These are phyloP conservation scores for Chiloscyllium plagiosum DNA, from an alignment of 2,113 vertebrate species.

Conservation along the genomic window DNA sequence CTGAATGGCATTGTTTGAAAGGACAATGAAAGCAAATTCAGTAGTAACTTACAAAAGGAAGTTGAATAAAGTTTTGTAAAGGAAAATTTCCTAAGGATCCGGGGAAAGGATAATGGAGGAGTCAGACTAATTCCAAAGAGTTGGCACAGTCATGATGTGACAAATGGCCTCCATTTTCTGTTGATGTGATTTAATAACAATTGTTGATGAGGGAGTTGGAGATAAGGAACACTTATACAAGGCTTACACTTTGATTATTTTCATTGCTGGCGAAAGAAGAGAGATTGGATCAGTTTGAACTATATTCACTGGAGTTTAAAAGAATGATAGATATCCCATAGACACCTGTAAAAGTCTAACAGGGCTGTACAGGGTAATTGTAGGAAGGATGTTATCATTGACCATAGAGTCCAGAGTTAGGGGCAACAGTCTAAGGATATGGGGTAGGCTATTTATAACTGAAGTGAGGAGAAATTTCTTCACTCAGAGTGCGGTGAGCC, in stretches of 20 bases:
- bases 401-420: no score
- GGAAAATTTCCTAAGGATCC: background rate
- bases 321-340: no score
- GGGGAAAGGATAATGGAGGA: background rate
- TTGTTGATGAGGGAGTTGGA: background rate
- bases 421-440: no score
- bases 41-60: background rate
- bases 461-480: no score
- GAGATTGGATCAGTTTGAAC: no score
- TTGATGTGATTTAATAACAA: background rate
- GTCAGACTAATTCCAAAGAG: background rate
- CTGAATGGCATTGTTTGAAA: background rate
- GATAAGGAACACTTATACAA: background rate
- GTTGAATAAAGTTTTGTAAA: background rate
- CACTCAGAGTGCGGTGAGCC: no score
- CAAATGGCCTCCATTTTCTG: background rate
- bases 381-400: no score
- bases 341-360: no score
- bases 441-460: no score
- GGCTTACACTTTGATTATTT: background rate
- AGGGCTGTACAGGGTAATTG: no score
- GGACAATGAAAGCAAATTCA: background rate
- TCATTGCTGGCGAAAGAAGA: no score
- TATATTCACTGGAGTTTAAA: no score
- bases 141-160: background rate